Percentiles rank a stretch among this genome's conserved stretches.
Evolutionary conservation across 2,797 vertebrate species (phyloP).

Genomic region (Syndactyla subalaris): DNA sequence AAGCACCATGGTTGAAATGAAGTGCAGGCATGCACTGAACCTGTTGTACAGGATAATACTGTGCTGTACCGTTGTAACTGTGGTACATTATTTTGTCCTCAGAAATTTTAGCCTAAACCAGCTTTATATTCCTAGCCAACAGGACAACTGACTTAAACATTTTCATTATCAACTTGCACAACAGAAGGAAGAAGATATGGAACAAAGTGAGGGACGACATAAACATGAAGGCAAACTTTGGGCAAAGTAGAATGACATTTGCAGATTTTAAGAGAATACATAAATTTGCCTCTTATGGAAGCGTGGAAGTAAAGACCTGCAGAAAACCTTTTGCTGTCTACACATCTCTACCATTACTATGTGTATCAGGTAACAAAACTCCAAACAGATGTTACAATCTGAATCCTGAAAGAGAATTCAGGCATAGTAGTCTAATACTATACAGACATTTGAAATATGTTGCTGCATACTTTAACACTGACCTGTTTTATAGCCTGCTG

Average conservation of each 20-base stretch:
- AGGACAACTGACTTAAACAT: not conserved
- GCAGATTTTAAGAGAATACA: not conserved
- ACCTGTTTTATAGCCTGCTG: constrained; percentile 38
- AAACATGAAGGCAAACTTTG: not conserved
- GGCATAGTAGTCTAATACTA: not conserved
- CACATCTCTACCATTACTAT: not conserved
- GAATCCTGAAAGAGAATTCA: not conserved
- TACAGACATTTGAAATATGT: constrained; percentile 20
- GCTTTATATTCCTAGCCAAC: not conserved
- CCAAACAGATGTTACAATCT: not conserved
- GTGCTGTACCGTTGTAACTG: not conserved
- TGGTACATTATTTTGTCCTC: not conserved
- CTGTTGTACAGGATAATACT: not conserved
- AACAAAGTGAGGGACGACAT: not conserved
- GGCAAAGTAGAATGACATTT: not conserved
- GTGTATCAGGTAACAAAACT: not conserved
- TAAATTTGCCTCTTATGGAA: not conserved
- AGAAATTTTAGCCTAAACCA: not conserved
- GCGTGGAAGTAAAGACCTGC: not conserved
- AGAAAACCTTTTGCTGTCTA: not conserved
- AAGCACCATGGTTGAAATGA: not conserved
- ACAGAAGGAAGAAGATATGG: not conserved
- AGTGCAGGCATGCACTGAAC: not conserved
- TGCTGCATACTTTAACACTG: constrained; percentile 49
- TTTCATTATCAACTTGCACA: not conserved